Conservation (phyloP, 1,140 invertebrate species). For the Drosophila tristis region DNA sequence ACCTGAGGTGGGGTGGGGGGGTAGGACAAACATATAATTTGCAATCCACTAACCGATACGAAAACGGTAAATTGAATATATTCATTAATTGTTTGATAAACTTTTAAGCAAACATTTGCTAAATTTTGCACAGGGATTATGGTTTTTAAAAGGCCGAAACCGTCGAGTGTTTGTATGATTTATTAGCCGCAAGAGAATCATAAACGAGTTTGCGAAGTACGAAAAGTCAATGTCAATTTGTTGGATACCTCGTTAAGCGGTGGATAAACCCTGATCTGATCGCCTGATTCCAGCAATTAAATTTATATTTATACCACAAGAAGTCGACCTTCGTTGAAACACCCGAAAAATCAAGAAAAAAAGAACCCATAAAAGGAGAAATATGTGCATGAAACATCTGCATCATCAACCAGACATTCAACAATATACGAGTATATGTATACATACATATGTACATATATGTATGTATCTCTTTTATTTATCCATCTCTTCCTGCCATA, state of each 20-base stretch:
- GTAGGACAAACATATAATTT: slow-evolving; percentile 37
- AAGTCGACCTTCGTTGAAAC: slow-evolving; percentile 8
- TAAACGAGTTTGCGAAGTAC: slow-evolving; percentile 38
- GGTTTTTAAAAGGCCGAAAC: slow-evolving; percentile 3
- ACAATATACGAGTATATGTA: background rate
- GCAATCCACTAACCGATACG: slow-evolving; percentile 12
- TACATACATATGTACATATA: background rate
- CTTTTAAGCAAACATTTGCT: slow-evolving; percentile 30
- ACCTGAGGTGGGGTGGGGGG: background rate
- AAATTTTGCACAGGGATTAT: background rate
- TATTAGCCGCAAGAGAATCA: slow-evolving; percentile 22
- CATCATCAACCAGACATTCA: slow-evolving; percentile 8
- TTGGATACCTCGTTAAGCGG: background rate
- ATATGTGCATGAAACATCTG: background rate
- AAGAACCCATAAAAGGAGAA: background rate
- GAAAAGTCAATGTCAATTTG: slow-evolving; percentile 56
- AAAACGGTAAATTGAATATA: slow-evolving; percentile 38
- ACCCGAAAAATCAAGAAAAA: background rate
- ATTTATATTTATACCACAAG: slow-evolving; percentile 17
- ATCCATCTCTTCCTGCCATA: slow-evolving; percentile 29
- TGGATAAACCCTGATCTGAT: slow-evolving; percentile 1
- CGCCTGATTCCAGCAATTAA: slow-evolving; percentile 32
- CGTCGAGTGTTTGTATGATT: background rate
- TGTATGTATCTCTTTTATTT: background rate
- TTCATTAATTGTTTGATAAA: slow-evolving; percentile 43